Conservation (phyloP, 2,113 vertebrate species). For the Lepus europaeus region DNA sequence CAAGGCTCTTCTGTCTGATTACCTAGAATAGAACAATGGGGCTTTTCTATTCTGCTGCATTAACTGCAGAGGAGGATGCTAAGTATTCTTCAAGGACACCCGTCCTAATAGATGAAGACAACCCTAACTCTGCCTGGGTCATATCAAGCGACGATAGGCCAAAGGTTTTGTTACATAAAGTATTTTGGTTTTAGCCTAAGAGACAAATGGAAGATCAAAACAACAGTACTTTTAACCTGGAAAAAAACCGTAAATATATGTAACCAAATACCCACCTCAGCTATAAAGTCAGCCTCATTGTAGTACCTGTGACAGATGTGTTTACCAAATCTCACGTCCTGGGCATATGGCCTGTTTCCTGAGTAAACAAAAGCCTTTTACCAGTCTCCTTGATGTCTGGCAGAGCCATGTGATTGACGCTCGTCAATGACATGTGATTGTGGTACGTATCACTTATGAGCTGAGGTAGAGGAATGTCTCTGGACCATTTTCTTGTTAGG, state of each 20-base stretch:
- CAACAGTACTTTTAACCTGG: constrained; percentile 29
- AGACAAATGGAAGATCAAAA: constrained; percentile 48
- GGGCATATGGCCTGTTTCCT: not conserved
- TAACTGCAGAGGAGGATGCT: not conserved
- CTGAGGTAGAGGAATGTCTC: not conserved
- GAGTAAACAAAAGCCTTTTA: not conserved
- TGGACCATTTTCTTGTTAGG: not conserved
- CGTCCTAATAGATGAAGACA: constrained; percentile 11
- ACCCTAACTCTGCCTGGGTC: not conserved
- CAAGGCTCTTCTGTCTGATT: constrained; percentile 39
- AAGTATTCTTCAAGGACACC: constrained; percentile 1
- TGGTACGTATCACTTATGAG: not conserved
- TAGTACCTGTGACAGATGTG: not conserved
- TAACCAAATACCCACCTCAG: constrained; percentile 24
- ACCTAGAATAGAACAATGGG: not conserved
- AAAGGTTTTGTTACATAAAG: not conserved
- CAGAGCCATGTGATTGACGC: not conserved
- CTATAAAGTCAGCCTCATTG: constrained; percentile 27
- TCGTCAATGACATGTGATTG: not conserved
- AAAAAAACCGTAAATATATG: not conserved
- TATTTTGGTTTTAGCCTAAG: not conserved
- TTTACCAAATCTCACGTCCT: constrained; percentile 45
- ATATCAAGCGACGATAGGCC: not conserved
- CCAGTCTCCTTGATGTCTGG: not conserved
- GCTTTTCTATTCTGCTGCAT: not conserved